Conservation (phyloP, 2,888 invertebrate genomes). For the Synergus gifuensis region DNA sequence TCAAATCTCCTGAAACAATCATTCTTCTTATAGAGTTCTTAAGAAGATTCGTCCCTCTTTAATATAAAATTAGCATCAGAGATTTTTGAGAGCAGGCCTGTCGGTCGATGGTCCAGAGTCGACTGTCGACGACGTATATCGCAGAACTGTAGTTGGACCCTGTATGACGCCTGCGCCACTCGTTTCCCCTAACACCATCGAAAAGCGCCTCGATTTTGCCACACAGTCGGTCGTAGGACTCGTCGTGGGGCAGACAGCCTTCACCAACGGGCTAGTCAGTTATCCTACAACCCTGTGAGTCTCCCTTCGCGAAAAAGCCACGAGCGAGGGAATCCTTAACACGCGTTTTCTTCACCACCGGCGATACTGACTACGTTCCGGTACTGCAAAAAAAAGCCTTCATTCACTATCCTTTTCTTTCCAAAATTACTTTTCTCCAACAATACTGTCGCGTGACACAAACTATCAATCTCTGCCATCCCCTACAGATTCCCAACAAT, state of each 20-base stretch:
- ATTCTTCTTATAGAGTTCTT: neutral
- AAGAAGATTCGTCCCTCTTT: neutral
- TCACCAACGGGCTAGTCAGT: slow-evolving; percentile 46
- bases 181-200: slow-evolving; percentile 54
- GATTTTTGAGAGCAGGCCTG: slow-evolving; percentile 43
- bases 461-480: neutral
- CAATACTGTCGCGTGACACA: neutral
- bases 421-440: neutral
- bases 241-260: slow-evolving; percentile 58
- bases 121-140: slow-evolving; percentile 65
- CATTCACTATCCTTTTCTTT: neutral
- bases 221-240: slow-evolving; percentile 63
- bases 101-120: slow-evolving; percentile 71
- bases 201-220: slow-evolving; percentile 57
- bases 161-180: slow-evolving; percentile 69
- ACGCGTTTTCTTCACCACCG: slow-evolving; percentile 14
- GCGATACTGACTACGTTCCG: slow-evolving; percentile 7
- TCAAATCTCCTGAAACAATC: neutral
- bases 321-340: slow-evolving; percentile 22
- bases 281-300: slow-evolving; percentile 43
- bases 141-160: slow-evolving; percentile 59
- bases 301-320: slow-evolving; percentile 42
- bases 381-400: neutral
- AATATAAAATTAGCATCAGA: slow-evolving; percentile 13
- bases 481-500: neutral